A percentile compares a stretch with the other conserved stretches of the same genome.
These are phyloP conservation scores for Lepetodrilus schrolli DNA, from an alignment of 2,888 invertebrate species.

Conservation along the genomic window DNA sequence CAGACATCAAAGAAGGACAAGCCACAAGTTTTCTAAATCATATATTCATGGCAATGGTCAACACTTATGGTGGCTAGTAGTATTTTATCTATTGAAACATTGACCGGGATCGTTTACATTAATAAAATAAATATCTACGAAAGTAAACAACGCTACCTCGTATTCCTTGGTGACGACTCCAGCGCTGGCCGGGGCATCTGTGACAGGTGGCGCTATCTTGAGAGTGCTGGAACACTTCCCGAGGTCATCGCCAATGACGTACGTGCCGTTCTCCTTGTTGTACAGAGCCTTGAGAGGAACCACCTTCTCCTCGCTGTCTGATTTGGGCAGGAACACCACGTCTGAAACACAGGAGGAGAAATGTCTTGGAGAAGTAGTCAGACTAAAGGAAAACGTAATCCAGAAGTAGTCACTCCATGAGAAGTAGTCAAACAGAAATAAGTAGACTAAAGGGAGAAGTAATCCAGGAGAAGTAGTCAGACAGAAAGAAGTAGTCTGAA, in stretches of 20 bases:
- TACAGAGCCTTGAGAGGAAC: slow-evolving; percentile 58
- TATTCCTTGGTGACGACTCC: slow-evolving; percentile 28
- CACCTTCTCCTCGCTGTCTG: slow-evolving; percentile 34
- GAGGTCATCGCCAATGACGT: slow-evolving; percentile 46
- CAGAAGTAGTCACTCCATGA: neutral
- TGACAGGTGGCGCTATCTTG: no score
- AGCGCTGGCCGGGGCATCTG: neutral
- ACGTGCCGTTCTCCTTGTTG: slow-evolving; percentile 41
- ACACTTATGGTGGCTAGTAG: no score
- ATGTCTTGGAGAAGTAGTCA: neutral
- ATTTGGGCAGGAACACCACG: slow-evolving; percentile 53
- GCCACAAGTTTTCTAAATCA: no score
- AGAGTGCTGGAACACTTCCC: slow-evolving; percentile 46
- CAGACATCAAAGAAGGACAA: no score
- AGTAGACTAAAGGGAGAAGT: no score
- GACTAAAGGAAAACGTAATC: neutral
- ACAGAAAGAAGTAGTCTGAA: no score
- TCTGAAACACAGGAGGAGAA: slow-evolving; percentile 43
- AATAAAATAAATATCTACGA: no score
- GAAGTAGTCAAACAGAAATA: no score
- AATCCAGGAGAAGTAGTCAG: no score
- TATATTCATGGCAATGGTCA: no score
- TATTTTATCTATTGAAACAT: no score
- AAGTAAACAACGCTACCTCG: slow-evolving; percentile 31
- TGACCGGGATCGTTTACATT: no score